Conservation (phyloP, 1,140 invertebrate genomes). For the Ceratosolen solmsi region DNA sequence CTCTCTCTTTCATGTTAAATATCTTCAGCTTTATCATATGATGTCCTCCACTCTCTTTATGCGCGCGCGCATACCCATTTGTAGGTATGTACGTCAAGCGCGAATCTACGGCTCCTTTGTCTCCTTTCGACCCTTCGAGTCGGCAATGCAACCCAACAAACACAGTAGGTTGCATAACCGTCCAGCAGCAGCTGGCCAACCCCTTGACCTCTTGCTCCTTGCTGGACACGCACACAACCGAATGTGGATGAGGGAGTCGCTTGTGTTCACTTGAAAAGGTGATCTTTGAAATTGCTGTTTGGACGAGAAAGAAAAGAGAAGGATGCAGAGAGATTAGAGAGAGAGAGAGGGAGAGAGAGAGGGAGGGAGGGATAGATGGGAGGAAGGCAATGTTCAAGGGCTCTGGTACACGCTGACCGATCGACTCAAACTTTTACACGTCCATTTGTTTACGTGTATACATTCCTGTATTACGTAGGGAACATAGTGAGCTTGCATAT, state of each 20-base stretch:
- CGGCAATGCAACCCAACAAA: neutral
- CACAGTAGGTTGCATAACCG: conserved; percentile 49
- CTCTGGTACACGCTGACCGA: neutral
- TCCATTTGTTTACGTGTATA: neutral
- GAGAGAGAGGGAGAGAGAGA: neutral
- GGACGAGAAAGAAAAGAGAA: neutral
- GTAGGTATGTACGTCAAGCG: neutral
- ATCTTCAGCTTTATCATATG: conserved; percentile 13
- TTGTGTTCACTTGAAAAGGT: neutral
- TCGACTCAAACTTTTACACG: neutral
- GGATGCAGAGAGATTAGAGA: neutral
- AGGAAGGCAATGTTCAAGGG: neutral
- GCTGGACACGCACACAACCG: neutral
- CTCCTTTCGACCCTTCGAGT: neutral
- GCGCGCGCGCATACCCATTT: no score
- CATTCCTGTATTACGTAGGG: neutral
- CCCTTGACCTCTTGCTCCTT: conserved; percentile 49
- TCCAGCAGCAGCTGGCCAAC: conserved; percentile 48
- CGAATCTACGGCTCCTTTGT: neutral
- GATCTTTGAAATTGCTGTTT: neutral
- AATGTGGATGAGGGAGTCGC: neutral
- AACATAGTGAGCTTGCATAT: neutral
- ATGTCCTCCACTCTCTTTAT: conserved; percentile 11
- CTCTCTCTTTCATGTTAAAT: neutral
- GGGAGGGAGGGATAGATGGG: neutral